Conservation (phyloP, 2,113 vertebrate genomes). For the Girardinichthys multiradiatus region DNA sequence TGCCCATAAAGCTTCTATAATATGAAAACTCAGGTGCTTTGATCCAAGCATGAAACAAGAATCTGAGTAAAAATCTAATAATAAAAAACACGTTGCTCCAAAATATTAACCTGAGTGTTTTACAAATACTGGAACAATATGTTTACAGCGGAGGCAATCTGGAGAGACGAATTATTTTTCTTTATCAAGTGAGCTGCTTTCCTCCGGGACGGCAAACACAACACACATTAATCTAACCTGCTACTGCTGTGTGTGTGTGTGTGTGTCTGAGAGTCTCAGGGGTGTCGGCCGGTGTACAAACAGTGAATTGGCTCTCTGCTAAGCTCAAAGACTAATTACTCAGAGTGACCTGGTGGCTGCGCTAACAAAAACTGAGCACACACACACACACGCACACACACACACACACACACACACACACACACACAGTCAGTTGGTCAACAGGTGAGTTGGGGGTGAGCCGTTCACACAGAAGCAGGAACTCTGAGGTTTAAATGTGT, state of each 20-base stretch:
- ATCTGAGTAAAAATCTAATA: conserved; percentile 43
- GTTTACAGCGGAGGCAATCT: conserved; percentile 21
- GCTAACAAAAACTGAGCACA: conserved; percentile 9
- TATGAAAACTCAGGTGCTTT: neutral
- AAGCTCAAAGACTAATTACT: conserved; percentile 68
- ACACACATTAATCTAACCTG: conserved; percentile 94
- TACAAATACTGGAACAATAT: neutral
- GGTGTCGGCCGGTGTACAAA: conserved; percentile 60
- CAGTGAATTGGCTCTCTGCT: conserved; percentile 55
- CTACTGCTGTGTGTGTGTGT: conserved; percentile 43
- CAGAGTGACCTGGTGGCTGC: conserved; percentile 45
- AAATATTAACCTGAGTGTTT: conserved; percentile 39
- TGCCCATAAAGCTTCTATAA: too few relatives aligned
- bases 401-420: conserved; percentile 19
- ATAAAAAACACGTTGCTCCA: conserved; percentile 27
- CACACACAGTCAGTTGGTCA: conserved; percentile 27
- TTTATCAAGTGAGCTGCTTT: conserved; percentile 96
- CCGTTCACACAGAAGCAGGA: neutral
- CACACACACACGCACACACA: neutral
- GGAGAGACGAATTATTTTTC: conserved; percentile 95
- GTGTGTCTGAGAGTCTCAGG: conserved; percentile 44
- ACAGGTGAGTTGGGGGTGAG: conserved; percentile 41
- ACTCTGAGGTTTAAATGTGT: neutral
- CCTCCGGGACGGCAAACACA: conserved; percentile 88
- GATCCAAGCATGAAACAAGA: neutral